A percentile compares a stretch with the other conserved stretches of the same genome.
These are phyloP conservation scores for Marmota flaviventris DNA, from an alignment of 2,113 vertebrate genomes.

Conservation along the genomic window DNA sequence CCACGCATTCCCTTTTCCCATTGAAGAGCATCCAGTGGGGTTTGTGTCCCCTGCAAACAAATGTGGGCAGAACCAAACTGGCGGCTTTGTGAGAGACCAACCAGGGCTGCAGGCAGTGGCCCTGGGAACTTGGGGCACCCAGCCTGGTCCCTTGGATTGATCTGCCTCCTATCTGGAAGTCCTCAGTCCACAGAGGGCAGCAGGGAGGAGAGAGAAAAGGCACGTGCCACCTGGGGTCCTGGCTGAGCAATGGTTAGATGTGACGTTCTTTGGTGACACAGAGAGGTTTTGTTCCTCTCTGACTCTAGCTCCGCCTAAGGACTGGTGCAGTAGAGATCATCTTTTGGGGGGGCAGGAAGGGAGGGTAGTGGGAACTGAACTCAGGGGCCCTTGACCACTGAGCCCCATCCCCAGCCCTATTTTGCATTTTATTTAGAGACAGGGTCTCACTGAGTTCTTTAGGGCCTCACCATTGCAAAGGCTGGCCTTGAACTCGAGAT, in stretches of 20 bases:
- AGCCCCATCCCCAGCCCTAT: no score
- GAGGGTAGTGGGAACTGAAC: no score
- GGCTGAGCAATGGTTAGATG: not conserved
- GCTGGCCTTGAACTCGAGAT: no score
- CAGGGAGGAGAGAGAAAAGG: not conserved
- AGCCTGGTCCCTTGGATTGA: not conserved
- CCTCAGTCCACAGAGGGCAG: not conserved
- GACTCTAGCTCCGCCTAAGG: not conserved
- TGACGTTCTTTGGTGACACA: not conserved
- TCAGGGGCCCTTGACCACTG: no score
- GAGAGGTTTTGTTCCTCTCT: not conserved
- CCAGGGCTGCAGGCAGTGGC: not conserved
- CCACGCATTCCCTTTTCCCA: not conserved
- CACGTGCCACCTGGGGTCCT: not conserved
- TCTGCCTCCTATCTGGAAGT: not conserved
- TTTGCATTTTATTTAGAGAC: no score
- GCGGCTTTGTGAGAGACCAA: not conserved
- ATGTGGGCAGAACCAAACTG: not conserved
- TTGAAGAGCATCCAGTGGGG: not conserved
- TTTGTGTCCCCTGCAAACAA: not conserved
- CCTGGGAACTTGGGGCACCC: not conserved
- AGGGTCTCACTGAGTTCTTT: no score
- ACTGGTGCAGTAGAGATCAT: not conserved
- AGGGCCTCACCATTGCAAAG: no score
- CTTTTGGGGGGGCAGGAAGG: not conserved